A percentile compares a stretch with the other conserved stretches of the same genome.
These are phyloP conservation scores for Melanotaenia duboulayi DNA, from an alignment of 2,113 vertebrate genomes.

Conservation along the genomic window DNA sequence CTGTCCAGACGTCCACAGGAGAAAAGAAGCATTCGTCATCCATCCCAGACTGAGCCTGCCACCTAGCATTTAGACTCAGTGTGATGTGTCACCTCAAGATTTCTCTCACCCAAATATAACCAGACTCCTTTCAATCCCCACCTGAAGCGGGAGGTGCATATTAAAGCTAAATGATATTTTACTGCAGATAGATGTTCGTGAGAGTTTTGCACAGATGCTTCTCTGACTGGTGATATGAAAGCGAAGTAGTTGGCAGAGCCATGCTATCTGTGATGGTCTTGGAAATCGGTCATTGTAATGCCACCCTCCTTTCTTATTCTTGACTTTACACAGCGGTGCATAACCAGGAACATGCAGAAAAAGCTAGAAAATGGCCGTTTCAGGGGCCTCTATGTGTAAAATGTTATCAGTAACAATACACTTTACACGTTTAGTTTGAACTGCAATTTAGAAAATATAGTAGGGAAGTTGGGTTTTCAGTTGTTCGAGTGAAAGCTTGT, in stretches of 20 bases:
- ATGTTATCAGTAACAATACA: background rate
- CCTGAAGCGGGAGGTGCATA: conserved; percentile 13
- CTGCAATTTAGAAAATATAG: background rate
- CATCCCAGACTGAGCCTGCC: conserved; percentile 46
- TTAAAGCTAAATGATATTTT: conserved; percentile 35
- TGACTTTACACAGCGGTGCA: conserved; percentile 21
- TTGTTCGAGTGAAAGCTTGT: background rate
- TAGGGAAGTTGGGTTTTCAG: background rate
- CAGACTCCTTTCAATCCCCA: conserved; percentile 35
- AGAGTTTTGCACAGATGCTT: conserved; percentile 35
- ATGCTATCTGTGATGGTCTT: conserved; percentile 16
- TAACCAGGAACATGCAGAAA: conserved; percentile 3
- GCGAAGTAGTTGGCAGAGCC: conserved; percentile 5
- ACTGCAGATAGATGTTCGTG: conserved; percentile 35
- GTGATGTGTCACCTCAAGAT: conserved; percentile 45
- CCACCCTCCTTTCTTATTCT: conserved; percentile 10
- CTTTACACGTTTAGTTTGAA: background rate
- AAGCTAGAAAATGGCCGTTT: background rate
- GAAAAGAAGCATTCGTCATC: conserved; percentile 45
- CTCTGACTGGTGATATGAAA: conserved; percentile 31
- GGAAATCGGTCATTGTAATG: conserved; percentile 25
- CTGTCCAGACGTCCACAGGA: conserved; percentile 35
- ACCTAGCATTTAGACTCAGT: conserved; percentile 53
- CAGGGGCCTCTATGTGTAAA: background rate
- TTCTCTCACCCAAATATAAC: conserved; percentile 49